Conservation (phyloP, 2,888 invertebrate genomes). For the Lepeophtheirus nordmannii region DNA sequence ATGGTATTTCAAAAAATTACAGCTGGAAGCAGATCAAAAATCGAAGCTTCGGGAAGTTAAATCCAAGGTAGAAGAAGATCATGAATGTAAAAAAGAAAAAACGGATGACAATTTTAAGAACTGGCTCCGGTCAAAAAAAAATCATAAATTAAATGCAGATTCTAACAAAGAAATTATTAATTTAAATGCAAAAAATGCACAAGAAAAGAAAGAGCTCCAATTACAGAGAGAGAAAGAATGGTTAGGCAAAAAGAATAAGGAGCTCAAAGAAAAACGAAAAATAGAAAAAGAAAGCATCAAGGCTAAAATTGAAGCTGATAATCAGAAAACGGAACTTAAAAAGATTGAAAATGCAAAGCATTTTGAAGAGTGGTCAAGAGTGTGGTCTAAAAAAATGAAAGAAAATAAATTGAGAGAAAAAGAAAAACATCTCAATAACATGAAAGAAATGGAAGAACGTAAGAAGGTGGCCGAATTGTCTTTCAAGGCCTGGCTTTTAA, state of each 20-base stretch:
- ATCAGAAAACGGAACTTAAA: not conserved
- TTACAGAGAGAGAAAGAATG: constrained; percentile 1
- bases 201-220: not conserved
- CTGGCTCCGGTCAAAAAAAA: constrained; percentile 5
- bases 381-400: not conserved
- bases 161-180: not conserved
- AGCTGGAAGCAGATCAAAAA: not conserved
- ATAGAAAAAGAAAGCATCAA: not conserved
- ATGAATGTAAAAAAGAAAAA: constrained; percentile 16
- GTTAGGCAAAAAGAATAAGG: constrained; percentile 6
- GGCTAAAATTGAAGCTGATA: not conserved
- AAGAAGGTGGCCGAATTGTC: not conserved
- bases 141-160: not conserved
- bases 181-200: not conserved
- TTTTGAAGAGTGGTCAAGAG: constrained; percentile 1
- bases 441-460: constrained; percentile 1
- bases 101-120: not conserved
- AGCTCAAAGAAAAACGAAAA: not conserved
- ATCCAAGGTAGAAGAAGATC: not conserved
- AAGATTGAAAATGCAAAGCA: not conserved
- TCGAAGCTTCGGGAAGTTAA: not conserved
- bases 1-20: constrained; percentile 11
- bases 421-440: not conserved
- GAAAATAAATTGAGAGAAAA: not conserved
- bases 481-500: not conserved